Conservation (phyloP, 2,888 invertebrate genomes). For the Spodoptera littoralis region DNA sequence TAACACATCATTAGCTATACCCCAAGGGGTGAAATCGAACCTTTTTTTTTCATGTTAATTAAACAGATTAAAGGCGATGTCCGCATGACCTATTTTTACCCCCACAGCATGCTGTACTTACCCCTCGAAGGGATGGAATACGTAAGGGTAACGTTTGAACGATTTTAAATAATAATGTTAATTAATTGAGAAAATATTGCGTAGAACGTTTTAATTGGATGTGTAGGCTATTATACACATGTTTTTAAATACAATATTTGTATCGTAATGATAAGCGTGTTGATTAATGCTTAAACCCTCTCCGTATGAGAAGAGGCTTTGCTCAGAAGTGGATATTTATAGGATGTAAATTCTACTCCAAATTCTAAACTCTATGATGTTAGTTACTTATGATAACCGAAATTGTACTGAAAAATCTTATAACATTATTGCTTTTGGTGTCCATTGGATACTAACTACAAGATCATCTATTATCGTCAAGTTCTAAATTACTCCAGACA, state of each 20-base stretch:
- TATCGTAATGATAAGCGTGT: too few relatives aligned
- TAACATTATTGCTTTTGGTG: too few relatives aligned
- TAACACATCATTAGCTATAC: conserved; percentile 82
- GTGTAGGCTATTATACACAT: conserved; percentile 23
- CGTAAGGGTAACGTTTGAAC: conserved; percentile 67
- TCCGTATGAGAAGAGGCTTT: too few relatives aligned
- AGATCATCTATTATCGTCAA: background rate
- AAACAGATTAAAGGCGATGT: conserved; percentile 81
- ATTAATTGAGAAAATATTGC: conserved; percentile 84
- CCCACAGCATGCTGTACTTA: conserved; percentile 71
- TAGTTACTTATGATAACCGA: too few relatives aligned
- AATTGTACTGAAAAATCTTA: too few relatives aligned
- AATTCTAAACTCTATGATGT: too few relatives aligned
- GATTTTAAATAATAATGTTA: conserved; percentile 83
- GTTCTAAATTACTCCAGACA: too few relatives aligned
- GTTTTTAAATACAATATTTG: background rate
- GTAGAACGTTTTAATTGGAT: conserved; percentile 72
- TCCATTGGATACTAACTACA: too few relatives aligned
- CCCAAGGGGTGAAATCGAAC: conserved; percentile 80
- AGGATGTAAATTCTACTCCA: too few relatives aligned
- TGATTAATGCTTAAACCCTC: too few relatives aligned
- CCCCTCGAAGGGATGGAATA: conserved; percentile 54
- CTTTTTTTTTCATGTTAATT: conserved; percentile 83
- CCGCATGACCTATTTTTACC: conserved; percentile 86
- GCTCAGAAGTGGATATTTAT: too few relatives aligned